Percentiles rank a stretch among this genome's conserved stretches.
phyloP scores from a whole-genome alignment of 2,113 vertebrate genomes.

The Miniopterus natalensis region DNA sequence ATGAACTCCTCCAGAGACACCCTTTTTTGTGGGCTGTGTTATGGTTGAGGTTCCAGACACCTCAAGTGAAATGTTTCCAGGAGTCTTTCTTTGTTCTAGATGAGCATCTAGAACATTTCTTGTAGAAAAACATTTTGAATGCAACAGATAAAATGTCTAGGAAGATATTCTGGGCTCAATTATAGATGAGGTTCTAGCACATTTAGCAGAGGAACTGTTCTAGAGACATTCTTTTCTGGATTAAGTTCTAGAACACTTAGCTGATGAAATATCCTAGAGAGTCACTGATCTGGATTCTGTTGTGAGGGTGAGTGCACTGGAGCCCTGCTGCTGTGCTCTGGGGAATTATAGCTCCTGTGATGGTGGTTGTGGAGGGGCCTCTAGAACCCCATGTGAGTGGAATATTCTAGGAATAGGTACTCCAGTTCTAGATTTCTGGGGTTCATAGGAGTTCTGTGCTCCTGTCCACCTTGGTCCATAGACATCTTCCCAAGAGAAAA shows the following conservation, averaged over 20 bases:
- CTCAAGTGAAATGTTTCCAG: slow-evolving; percentile 8
- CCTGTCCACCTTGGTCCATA: neutral
- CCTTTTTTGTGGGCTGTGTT: neutral
- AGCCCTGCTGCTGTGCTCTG: neutral
- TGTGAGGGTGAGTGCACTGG: neutral
- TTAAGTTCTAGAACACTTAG: slow-evolving; percentile 6
- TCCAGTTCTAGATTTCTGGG: slow-evolving; percentile 28
- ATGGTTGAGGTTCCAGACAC: neutral
- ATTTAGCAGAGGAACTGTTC: neutral
- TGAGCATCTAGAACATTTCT: slow-evolving; percentile 20
- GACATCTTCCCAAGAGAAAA: slow-evolving; percentile 49
- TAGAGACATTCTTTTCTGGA: slow-evolving; percentile 29
- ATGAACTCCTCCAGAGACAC: neutral
- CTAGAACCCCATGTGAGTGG: neutral
- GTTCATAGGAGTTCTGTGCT: slow-evolving; percentile 12
- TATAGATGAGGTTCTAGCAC: neutral
- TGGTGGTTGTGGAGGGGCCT: neutral
- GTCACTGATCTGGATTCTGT: neutral
- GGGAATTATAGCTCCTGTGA: neutral
- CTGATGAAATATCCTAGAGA: neutral
- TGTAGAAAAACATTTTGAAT: slow-evolving; percentile 42
- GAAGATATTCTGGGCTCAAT: neutral
- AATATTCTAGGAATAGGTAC: neutral
- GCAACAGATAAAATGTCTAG: slow-evolving; percentile 19
- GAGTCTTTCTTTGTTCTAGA: slow-evolving; percentile 57